Evolutionary conservation across 2,797 vertebrate species (phyloP).

Genomic region (Enteromius afrohamiltoni): DNA sequence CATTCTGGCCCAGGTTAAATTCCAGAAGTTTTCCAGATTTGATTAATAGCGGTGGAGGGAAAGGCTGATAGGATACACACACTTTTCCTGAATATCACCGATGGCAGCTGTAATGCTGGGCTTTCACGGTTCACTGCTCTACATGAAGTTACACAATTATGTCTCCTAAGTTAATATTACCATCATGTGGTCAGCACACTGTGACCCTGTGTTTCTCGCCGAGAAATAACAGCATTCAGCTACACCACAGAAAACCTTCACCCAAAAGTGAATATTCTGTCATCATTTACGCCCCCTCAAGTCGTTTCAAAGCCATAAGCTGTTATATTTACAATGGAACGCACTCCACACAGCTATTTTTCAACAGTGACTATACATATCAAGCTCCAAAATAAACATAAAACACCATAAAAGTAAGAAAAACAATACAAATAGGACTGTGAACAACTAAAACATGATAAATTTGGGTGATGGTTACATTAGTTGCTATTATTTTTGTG

Average conservation of each 20-base stretch:
- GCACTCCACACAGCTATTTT: not conserved
- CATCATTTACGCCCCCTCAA: not conserved
- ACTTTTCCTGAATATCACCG: slow-evolving; percentile 54
- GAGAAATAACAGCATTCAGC: slow-evolving; percentile 10
- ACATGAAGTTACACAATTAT: slow-evolving; percentile 57
- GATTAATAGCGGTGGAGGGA: slow-evolving; percentile 60
- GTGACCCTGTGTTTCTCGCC: slow-evolving; percentile 27
- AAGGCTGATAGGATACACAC: slow-evolving; percentile 54
- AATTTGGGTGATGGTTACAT: slow-evolving; percentile 4
- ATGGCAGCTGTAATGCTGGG: slow-evolving; percentile 32
- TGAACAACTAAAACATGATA: not conserved
- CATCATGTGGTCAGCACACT: slow-evolving; percentile 27
- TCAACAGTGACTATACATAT: not conserved
- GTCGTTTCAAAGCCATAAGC: not conserved
- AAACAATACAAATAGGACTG: not conserved
- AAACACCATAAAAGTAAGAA: not conserved
- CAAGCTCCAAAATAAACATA: not conserved
- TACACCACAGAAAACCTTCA: slow-evolving; percentile 1
- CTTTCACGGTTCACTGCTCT: slow-evolving; percentile 41
- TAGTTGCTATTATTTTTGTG: not conserved
- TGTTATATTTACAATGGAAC: not conserved
- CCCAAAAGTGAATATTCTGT: slow-evolving; percentile 7
- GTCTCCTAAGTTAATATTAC: slow-evolving; percentile 40
- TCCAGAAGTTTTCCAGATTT: slow-evolving; percentile 55
- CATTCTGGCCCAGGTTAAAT: slow-evolving; percentile 57